Conservation (phyloP, 2,888 invertebrate species). For the Strigamia maritima region DNA sequence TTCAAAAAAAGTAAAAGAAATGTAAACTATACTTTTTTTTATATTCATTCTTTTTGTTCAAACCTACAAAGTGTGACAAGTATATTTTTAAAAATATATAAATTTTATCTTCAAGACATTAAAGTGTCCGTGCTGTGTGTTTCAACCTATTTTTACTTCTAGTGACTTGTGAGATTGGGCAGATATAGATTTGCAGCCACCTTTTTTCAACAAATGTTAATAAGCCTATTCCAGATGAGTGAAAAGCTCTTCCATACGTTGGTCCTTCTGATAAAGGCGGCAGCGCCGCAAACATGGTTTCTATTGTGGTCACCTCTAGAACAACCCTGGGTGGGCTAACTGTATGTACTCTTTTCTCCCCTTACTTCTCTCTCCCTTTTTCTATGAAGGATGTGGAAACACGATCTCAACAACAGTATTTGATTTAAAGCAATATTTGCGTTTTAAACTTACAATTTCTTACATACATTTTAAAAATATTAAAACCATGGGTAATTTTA, state of each 20-base stretch:
- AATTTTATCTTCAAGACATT: no score
- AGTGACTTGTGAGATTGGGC: background rate
- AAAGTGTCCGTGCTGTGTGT: no score
- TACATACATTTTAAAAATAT: background rate
- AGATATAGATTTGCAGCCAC: background rate
- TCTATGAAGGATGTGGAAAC: background rate
- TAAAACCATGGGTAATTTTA: no score
- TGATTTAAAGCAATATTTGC: background rate
- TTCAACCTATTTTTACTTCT: background rate
- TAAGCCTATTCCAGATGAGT: slow-evolving; percentile 18
- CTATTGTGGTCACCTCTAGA: slow-evolving; percentile 21
- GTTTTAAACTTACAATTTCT: background rate
- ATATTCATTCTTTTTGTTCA: no score
- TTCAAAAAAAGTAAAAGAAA: no score
- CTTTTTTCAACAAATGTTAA: background rate
- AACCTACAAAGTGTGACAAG: no score
- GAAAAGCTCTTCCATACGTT: background rate
- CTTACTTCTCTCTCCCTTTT: background rate
- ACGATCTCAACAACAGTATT: slow-evolving; percentile 19
- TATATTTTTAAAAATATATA: no score
- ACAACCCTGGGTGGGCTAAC: slow-evolving; percentile 24
- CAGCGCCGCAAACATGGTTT: slow-evolving; percentile 24
- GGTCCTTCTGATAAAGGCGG: slow-evolving; percentile 10
- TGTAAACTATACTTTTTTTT: no score
- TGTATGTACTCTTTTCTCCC: slow-evolving; percentile 16